Percentiles rank a stretch among this genome's conserved stretches.
Conservation (phyloP, 1,140 invertebrate species). For the Hycleus cichorii region DNA sequence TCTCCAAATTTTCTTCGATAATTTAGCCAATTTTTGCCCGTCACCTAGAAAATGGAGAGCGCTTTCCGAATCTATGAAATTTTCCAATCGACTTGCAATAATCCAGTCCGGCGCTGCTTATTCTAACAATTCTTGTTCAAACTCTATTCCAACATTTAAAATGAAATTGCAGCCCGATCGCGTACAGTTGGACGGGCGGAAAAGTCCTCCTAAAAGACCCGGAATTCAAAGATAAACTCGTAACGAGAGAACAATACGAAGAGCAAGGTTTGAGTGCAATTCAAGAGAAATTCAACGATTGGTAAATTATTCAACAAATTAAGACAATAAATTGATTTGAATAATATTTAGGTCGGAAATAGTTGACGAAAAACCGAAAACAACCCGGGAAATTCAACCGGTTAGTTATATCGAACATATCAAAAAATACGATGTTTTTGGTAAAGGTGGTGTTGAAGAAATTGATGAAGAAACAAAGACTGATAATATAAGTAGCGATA, state of each 20-base stretch:
- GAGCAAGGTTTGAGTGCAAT: slow-evolving; percentile 58
- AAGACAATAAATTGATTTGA: background rate
- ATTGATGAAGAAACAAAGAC: too few species aligned
- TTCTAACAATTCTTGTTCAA: background rate
- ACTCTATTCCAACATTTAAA: background rate
- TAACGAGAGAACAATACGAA: slow-evolving; percentile 82
- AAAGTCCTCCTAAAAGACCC: slow-evolving; percentile 64
- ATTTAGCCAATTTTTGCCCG: too few species aligned
- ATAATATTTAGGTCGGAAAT: background rate
- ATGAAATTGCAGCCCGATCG: slow-evolving; percentile 54
- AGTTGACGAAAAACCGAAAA: slow-evolving; percentile 2
- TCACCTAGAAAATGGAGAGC: too few species aligned
- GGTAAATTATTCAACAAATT: slow-evolving; percentile 10
- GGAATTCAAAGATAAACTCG: slow-evolving; percentile 62
- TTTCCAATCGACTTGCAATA: too few species aligned
- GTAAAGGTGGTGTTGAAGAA: background rate
- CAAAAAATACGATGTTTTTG: slow-evolving; percentile 10
- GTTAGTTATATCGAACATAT: slow-evolving; percentile 9
- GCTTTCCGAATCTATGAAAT: too few species aligned
- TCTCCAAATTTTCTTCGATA: too few species aligned
- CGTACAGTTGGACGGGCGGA: slow-evolving; percentile 85
- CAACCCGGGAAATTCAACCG: background rate
- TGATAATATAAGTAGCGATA: too few species aligned
- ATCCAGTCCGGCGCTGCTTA: too few species aligned
- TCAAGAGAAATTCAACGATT: slow-evolving; percentile 14